Evolutionary conservation across 1,140 invertebrate genomes (phyloP).

Genomic region (Drosophila oshimai): DNA sequence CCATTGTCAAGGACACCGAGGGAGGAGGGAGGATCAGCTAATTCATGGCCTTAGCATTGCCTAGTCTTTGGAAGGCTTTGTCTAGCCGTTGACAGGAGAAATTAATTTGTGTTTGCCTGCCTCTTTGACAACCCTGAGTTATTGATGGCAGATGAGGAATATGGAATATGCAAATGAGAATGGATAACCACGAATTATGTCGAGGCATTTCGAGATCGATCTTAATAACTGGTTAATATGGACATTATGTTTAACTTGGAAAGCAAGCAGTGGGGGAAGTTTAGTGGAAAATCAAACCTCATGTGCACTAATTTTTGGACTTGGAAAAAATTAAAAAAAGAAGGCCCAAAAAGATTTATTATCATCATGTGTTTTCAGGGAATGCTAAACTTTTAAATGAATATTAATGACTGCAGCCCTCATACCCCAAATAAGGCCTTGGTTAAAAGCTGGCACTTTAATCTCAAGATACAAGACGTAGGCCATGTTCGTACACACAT

Average conservation of each 20-base stretch:
- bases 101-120: conserved; percentile 43
- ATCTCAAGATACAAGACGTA: not conserved
- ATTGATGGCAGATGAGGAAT: conserved; percentile 10
- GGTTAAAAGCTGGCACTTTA: conserved; percentile 13
- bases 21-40: not conserved
- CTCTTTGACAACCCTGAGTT: conserved; percentile 18
- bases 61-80: conserved; percentile 33
- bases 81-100: conserved; percentile 44
- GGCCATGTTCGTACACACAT: not conserved
- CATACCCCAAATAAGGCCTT: not conserved
- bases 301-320: no score
- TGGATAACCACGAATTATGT: not conserved
- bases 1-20: conserved; percentile 33
- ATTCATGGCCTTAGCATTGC: conserved; percentile 35
- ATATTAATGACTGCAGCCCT: conserved; percentile 3
- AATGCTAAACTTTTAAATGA: conserved; percentile 1
- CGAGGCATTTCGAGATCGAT: not conserved
- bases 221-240: not conserved
- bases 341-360: not conserved
- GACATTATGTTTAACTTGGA: not conserved
- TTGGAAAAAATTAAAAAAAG: not conserved
- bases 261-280: no score
- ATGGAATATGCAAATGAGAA: conserved; percentile 6
- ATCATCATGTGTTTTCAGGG: not conserved
- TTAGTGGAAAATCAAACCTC: no score